phyloP scores from a whole-genome alignment of 2,888 invertebrate genomes.

The Fragum sueziense region DNA sequence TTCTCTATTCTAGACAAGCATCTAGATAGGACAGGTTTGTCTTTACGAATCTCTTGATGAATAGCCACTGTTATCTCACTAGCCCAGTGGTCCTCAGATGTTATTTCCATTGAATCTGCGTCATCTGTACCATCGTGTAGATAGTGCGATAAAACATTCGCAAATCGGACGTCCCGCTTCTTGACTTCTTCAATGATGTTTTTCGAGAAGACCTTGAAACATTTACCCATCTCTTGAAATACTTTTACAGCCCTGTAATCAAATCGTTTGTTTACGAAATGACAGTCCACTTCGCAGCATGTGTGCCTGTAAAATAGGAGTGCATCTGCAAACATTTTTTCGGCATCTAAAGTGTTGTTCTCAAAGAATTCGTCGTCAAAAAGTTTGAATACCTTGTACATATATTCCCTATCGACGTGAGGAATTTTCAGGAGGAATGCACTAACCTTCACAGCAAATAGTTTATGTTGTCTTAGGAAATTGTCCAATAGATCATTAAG shows the following conservation, averaged over 20 bases:
- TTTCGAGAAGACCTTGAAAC: neutral
- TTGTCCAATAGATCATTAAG: neutral
- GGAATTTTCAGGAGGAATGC: neutral
- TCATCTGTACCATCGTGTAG: neutral
- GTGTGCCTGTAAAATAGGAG: neutral
- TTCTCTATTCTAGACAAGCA: neutral
- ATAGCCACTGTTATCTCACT: neutral
- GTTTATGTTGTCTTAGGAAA: neutral
- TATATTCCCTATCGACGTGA: neutral
- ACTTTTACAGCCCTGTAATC: neutral
- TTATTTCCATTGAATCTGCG: neutral
- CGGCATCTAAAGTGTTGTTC: neutral
- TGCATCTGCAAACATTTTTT: neutral
- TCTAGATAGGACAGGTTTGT: neutral
- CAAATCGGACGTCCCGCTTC: neutral
- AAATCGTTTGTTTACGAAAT: neutral
- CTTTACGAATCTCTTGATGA: neutral
- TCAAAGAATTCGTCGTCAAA: neutral
- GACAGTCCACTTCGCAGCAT: neutral
- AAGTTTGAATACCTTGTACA: neutral
- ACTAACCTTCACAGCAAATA: neutral
- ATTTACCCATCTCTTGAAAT: neutral
- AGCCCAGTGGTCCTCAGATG: neutral
- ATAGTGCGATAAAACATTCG: neutral
- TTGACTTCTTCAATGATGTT: neutral